These are phyloP conservation scores for Theonella swinhoei DNA, from an alignment of 37 sponge, comb jelly and placozoan genomes.

Conservation along the genomic window DNA sequence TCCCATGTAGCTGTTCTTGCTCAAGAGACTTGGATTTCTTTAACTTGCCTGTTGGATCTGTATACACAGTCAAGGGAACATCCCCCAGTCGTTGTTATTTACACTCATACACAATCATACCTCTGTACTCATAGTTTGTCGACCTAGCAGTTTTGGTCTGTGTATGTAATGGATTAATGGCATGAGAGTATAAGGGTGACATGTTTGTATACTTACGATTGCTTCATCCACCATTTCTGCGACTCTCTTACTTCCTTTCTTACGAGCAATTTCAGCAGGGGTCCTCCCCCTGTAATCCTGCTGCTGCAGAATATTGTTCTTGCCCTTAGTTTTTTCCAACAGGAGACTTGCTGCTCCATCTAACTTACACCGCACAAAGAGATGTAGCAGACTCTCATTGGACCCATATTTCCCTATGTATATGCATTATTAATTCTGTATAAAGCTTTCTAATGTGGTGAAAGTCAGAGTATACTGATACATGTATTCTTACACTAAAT, in stretches of 20 bases:
- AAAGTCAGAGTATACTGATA: background rate
- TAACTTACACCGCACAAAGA: slow-evolving; percentile 16
- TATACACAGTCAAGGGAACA: background rate
- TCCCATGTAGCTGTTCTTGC: background rate
- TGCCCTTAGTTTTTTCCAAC: slow-evolving; percentile 1
- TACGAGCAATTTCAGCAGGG: slow-evolving; percentile 33
- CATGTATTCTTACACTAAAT: too few species aligned
- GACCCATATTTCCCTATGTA: slow-evolving; percentile 13
- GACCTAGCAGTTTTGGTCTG: too few species aligned
- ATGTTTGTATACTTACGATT: background rate
- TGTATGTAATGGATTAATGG: background rate
- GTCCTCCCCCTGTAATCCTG: slow-evolving; percentile 4
- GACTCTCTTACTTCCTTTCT: slow-evolving; percentile 6
- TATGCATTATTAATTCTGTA: background rate
- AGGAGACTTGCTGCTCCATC: slow-evolving; percentile 9
- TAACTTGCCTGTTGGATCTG: background rate
- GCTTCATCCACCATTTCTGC: background rate
- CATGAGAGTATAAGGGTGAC: background rate
- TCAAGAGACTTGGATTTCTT: background rate
- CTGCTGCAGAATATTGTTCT: slow-evolving; percentile 11
- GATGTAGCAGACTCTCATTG: slow-evolving; percentile 47
- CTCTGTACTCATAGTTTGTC: too few species aligned
- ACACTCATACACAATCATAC: background rate
- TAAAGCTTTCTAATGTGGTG: background rate
- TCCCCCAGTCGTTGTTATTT: background rate